Percentiles rank a stretch among this genome's conserved stretches.
Evolutionary conservation across 1,140 invertebrate genomes (phyloP).

Genomic region (Drosophila hydei): DNA sequence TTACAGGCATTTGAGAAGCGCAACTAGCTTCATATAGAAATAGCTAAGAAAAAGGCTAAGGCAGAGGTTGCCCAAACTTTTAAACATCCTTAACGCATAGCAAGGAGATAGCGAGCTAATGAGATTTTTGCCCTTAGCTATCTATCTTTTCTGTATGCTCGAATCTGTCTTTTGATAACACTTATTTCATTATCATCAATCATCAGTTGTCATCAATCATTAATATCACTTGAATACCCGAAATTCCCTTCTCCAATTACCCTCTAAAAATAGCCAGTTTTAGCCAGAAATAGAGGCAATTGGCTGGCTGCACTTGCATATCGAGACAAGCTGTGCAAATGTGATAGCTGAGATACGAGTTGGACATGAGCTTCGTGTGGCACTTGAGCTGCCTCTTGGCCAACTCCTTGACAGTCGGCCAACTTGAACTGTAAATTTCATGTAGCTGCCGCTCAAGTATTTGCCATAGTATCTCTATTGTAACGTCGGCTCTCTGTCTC

Average conservation of each 20-base stretch:
- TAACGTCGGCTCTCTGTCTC: not conserved
- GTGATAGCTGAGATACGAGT: constrained; percentile 51
- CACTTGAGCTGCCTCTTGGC: constrained; percentile 13
- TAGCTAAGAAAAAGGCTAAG: too few relatives aligned
- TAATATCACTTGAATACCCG: too few relatives aligned
- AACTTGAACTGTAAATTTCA: not conserved
- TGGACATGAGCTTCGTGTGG: constrained; percentile 60
- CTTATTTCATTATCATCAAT: too few relatives aligned
- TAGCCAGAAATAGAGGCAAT: not conserved
- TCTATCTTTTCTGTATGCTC: too few relatives aligned
- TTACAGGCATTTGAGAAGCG: too few relatives aligned
- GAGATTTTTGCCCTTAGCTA: too few relatives aligned
- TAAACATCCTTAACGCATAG: too few relatives aligned
- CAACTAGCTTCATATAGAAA: too few relatives aligned
- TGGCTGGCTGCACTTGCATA: not conserved
- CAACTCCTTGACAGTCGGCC: constrained; percentile 6
- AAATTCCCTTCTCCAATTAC: constrained; percentile 3
- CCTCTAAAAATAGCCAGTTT: not conserved
- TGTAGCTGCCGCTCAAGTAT: constrained; percentile 32
- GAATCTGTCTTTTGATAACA: too few relatives aligned
- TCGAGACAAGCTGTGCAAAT: constrained; percentile 57
- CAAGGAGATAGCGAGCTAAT: too few relatives aligned
- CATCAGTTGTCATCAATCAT: not conserved
- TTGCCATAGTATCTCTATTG: not conserved
- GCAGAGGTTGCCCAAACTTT: too few relatives aligned